These are phyloP conservation scores for Lepidothrix coronata DNA, from an alignment of 2,113 vertebrate species.

Conservation along the genomic window DNA sequence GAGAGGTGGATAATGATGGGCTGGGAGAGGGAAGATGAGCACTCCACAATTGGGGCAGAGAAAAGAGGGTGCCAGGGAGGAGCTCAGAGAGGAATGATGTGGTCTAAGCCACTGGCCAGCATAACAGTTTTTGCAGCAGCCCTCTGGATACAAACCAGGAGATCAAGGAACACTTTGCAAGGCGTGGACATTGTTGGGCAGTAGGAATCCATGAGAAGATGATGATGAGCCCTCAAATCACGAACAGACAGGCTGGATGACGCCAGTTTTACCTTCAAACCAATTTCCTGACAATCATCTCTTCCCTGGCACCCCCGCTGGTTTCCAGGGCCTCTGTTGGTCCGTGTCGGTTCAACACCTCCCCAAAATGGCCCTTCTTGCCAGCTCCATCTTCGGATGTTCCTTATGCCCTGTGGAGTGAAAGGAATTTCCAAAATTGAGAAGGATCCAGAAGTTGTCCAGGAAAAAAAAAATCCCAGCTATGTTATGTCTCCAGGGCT, in stretches of 20 bases:
- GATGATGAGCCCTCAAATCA: slow-evolving; percentile 29
- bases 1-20: not conserved
- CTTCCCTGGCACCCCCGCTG: not conserved
- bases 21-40: not conserved
- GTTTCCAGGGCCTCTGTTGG: not conserved
- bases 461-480: not conserved
- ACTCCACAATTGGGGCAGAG: not conserved
- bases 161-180: slow-evolving; percentile 30
- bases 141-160: slow-evolving; percentile 36
- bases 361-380: not conserved
- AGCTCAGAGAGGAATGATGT: slow-evolving; percentile 1
- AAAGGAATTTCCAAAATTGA: not conserved
- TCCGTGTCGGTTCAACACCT: not conserved
- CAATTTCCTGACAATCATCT: not conserved
- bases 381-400: not conserved
- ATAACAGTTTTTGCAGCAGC: not conserved
- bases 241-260: not conserved
- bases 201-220: not conserved
- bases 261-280: slow-evolving; percentile 42
- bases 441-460: not conserved
- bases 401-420: not conserved
- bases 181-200: slow-evolving; percentile 24
- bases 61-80: not conserved
- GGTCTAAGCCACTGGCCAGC: not conserved
- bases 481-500: not conserved